Conservation (phyloP, 2,888 invertebrate species). For the Chymomyza procnemis region DNA sequence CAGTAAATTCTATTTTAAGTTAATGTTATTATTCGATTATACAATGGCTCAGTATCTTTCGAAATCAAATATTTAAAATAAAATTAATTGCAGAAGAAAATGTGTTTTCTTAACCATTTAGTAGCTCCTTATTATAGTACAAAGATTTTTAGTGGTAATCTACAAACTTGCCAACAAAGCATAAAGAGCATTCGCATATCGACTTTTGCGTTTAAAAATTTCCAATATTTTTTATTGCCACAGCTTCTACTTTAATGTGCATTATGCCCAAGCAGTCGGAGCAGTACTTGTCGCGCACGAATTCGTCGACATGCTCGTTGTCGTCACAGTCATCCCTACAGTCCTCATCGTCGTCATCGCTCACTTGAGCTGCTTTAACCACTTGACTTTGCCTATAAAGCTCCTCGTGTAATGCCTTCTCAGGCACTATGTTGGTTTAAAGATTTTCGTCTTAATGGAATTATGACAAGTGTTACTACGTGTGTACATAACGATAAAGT, state of each 20-base stretch:
- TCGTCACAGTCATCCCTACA: constrained; percentile 17
- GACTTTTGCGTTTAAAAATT: constrained; percentile 7
- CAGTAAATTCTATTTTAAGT: too few relatives aligned
- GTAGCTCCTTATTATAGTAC: too few relatives aligned
- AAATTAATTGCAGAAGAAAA: too few relatives aligned
- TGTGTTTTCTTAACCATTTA: too few relatives aligned
- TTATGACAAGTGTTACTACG: constrained; percentile 58
- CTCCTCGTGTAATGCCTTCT: constrained; percentile 1
- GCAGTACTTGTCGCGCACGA: constrained; percentile 44
- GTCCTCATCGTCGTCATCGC: constrained; percentile 29
- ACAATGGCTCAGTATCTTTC: too few relatives aligned
- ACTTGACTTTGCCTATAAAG: constrained; percentile 66
- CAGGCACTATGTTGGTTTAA: constrained; percentile 54
- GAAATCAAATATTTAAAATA: too few relatives aligned
- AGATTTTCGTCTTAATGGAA: constrained; percentile 66
- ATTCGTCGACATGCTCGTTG: constrained; percentile 20
- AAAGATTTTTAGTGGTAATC: neutral
- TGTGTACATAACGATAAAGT: constrained; percentile 61
- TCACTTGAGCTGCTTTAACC: constrained; percentile 71
- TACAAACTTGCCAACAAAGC: neutral
- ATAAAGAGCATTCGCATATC: neutral
- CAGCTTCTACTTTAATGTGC: constrained; percentile 61
- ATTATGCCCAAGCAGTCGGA: constrained; percentile 48
- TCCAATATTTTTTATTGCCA: constrained; percentile 25
- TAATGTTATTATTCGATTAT: too few relatives aligned